A percentile compares a stretch with the other conserved stretches of the same genome.
These are phyloP conservation scores for Drosophila prostipennis DNA, from an alignment of 2,888 invertebrate genomes.

Conservation along the genomic window DNA sequence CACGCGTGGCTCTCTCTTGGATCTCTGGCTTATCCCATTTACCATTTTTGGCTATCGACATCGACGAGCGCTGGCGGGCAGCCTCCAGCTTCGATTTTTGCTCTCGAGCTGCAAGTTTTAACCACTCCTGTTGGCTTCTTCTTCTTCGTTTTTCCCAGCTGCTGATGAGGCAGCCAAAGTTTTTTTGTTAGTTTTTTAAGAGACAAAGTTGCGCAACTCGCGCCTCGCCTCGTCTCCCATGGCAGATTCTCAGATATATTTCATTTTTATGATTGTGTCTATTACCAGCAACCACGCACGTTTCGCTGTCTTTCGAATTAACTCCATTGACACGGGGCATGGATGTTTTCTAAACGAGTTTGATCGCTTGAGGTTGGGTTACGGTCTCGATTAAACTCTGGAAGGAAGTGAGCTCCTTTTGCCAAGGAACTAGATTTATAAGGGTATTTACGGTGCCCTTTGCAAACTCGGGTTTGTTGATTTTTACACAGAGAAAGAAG, in stretches of 20 bases:
- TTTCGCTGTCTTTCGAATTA: constrained; percentile 58
- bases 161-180: constrained; percentile 56
- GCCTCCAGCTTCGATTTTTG: constrained; percentile 55
- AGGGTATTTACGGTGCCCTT: constrained; percentile 22
- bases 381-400: neutral
- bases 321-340: constrained; percentile 33
- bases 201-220: constrained; percentile 65
- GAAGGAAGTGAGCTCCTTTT: constrained; percentile 4
- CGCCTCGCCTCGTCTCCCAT: constrained; percentile 61
- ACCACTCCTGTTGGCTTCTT: constrained; percentile 69
- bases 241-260: constrained; percentile 80
- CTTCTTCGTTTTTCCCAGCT: constrained; percentile 33
- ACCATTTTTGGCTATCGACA: constrained; percentile 80
- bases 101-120: constrained; percentile 44
- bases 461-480: neutral
- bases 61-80: constrained; percentile 38
- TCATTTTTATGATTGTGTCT: constrained; percentile 80
- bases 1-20: constrained; percentile 72
- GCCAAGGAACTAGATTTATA: neutral
- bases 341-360: constrained; percentile 23
- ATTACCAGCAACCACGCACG: constrained; percentile 79
- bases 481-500: neutral
- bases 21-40: constrained; percentile 72
- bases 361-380: constrained; percentile 1
- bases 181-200: constrained; percentile 10